These are phyloP conservation scores for Sebastes kiyomatsui DNA, from an alignment of 2,797 vertebrate genomes.

Conservation along the genomic window DNA sequence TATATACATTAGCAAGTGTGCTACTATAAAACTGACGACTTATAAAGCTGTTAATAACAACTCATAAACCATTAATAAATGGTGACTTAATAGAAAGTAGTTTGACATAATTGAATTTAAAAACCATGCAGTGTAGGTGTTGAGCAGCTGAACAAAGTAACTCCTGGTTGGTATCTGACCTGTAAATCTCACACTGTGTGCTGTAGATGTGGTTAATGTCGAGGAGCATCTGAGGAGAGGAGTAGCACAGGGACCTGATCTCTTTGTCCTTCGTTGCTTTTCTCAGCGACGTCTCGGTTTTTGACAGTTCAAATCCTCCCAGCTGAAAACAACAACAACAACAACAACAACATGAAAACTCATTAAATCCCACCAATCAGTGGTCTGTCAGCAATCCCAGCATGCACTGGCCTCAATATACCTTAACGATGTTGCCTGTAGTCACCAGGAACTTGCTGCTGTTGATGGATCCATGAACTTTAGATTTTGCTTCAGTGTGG, in stretches of 20 bases:
- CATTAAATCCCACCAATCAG: not conserved
- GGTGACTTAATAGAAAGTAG: too few species aligned
- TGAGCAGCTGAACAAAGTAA: not conserved
- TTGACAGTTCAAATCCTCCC: constrained; percentile 87
- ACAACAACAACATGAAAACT: not conserved
- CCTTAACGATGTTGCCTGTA: constrained; percentile 87
- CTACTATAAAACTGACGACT: accelerated
- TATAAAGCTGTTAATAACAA: not conserved
- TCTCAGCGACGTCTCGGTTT: constrained; percentile 88
- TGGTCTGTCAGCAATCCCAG: not conserved
- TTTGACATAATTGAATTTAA: too few species aligned
- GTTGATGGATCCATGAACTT: constrained; percentile 86
- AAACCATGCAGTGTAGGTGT: not conserved
- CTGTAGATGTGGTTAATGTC: constrained; percentile 73
- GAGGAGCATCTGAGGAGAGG: constrained; percentile 81
- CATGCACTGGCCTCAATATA: constrained; percentile 44
- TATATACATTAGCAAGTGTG: too few species aligned
- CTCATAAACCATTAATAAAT: not conserved
- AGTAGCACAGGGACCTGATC: constrained; percentile 73
- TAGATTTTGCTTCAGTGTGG: constrained; percentile 81
- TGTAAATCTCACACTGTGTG: constrained; percentile 90
- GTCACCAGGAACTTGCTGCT: constrained; percentile 90
- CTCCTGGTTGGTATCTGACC: constrained; percentile 70
- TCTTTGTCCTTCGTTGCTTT: constrained; percentile 29
- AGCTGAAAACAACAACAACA: constrained; percentile 75